These are phyloP conservation scores for Pheosia tremula DNA, from an alignment of 2,888 invertebrate species.

Conservation along the genomic window DNA sequence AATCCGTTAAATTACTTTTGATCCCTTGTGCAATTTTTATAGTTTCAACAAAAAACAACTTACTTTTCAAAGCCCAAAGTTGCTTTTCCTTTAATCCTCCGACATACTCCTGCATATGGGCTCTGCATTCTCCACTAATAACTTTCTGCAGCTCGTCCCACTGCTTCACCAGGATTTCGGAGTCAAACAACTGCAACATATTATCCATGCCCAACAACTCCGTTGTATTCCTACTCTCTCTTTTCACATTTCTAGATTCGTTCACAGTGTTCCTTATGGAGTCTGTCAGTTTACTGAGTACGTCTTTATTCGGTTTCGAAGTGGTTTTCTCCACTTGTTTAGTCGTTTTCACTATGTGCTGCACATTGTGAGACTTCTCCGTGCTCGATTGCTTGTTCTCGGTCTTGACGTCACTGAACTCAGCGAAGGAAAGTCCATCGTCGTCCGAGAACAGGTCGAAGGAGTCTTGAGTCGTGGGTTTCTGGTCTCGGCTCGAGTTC, in stretches of 20 bases:
- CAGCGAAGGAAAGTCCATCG: slow-evolving; percentile 72
- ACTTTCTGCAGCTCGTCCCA: slow-evolving; percentile 79
- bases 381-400: slow-evolving; percentile 60
- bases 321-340: slow-evolving; percentile 59
- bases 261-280: slow-evolving; percentile 67
- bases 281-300: slow-evolving; percentile 62
- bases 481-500: slow-evolving; percentile 47
- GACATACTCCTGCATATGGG: slow-evolving; percentile 85
- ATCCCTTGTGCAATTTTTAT: not conserved
- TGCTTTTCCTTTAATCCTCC: slow-evolving; percentile 82
- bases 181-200: slow-evolving; percentile 83
- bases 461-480: slow-evolving; percentile 55
- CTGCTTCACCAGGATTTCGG: slow-evolving; percentile 81
- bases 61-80: slow-evolving; percentile 89
- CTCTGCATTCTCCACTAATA: slow-evolving; percentile 79
- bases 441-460: slow-evolving; percentile 74
- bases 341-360: slow-evolving; percentile 73
- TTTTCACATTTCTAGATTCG: slow-evolving; percentile 63
- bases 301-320: slow-evolving; percentile 57
- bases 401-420: slow-evolving; percentile 57
- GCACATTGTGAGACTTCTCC: slow-evolving; percentile 76
- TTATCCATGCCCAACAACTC: slow-evolving; percentile 73
- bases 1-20: slow-evolving; percentile 2
- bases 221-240: slow-evolving; percentile 41
- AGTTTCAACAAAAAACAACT: slow-evolving; percentile 61